Conservation (phyloP, 2,113 vertebrate species). For the Calyptomena viridis region DNA sequence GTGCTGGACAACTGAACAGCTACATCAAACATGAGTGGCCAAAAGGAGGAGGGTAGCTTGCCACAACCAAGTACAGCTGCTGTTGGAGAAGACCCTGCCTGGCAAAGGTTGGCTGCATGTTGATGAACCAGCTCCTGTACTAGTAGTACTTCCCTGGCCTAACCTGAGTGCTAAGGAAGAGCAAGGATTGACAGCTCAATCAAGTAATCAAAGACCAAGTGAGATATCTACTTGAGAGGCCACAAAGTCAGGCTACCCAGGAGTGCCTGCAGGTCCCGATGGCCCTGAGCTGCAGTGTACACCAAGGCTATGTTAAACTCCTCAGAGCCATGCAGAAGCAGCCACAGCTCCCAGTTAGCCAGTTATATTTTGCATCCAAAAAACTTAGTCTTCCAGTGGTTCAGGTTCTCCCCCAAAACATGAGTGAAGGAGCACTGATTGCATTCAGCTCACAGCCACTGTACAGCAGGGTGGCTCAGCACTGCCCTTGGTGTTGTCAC, state of each 20-base stretch:
- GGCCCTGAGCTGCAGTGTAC: neutral
- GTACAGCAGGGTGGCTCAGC: neutral
- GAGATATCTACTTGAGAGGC: neutral
- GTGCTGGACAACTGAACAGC: neutral
- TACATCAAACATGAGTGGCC: fast-evolving
- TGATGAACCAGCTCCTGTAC: neutral
- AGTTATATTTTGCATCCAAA: neutral
- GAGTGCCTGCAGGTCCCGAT: neutral
- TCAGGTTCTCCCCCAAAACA: neutral
- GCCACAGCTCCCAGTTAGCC: neutral
- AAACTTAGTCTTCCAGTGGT: neutral
- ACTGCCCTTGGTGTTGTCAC: neutral
- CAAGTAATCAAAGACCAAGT: neutral
- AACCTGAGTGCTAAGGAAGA: neutral
- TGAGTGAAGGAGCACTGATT: neutral
- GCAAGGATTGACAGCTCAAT: neutral
- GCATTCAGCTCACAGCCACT: neutral
- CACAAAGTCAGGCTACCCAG: neutral
- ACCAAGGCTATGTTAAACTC: neutral
- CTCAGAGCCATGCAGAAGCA: neutral
- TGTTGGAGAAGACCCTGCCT: neutral
- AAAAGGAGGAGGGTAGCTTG: neutral
- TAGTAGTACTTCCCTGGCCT: neutral
- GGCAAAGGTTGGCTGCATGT: neutral
- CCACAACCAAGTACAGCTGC: neutral